Evolutionary conservation across 2,888 invertebrate species (phyloP), one percentile per base, ranked within the genome.

Genomic region (Heliconius erato): DNA sequence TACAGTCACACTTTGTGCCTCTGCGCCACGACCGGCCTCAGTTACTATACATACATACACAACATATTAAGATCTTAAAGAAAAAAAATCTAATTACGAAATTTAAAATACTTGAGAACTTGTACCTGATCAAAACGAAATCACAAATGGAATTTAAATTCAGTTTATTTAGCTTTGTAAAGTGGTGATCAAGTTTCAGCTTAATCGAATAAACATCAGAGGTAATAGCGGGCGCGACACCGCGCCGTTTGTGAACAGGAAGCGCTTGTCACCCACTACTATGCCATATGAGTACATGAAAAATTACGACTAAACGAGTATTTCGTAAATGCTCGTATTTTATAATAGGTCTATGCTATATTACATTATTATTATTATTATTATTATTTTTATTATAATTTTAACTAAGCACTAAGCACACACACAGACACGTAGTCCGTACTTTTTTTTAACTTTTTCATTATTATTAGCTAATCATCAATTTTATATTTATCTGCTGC

Each of bases 251-350:
- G 80, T 49, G 80, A 80, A 83, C 80, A 54, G 79, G 82, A 80
- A 77, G 40, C 72, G 80, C 82, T 92, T 78, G 78, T 78, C 67
- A 78, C 67, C 65, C 19, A 67, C 44, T 67, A 44, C 28, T 67
- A 44, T 67, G 12, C 23, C 6, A 26, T 77, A n/a, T n/a, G 40
- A 40, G 40, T 40, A 67, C 77, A 44, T 49, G 67, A 78, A 78
- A 77, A 78, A 78, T 67, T 28, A 16, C 67, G 65, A 23, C 19
- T 23, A 23, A 7, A 40, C 32, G 14, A 59, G 54, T 35, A 40
- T 26, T 44, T 44, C 7, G 26, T 49, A 72, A 44, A 44, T 49
- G 7, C 26, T 54, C 19, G 19, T 54, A 40, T 40, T 40, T 40
- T 40, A 40, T 40, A 40, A 9, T 40, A 40, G 9, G 35, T 40